These are phyloP conservation scores for Agrotis clavis DNA, from an alignment of 2,888 invertebrate genomes.

Conservation along the genomic window DNA sequence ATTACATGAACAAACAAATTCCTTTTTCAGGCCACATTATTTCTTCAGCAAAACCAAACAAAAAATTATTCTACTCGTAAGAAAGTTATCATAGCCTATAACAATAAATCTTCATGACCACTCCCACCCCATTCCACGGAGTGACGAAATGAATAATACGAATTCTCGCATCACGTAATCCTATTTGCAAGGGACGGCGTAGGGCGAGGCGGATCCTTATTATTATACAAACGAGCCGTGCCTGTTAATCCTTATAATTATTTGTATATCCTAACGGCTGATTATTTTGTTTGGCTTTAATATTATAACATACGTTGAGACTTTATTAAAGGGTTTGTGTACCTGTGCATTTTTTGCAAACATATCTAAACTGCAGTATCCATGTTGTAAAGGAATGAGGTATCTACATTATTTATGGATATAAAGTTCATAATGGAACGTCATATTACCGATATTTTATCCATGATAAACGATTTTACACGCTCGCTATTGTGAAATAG, in stretches of 20 bases:
- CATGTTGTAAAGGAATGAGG: background rate
- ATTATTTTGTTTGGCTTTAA: constrained; percentile 44
- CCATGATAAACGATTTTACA: constrained; percentile 24
- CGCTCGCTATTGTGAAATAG: constrained; percentile 39
- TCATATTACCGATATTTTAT: constrained; percentile 26
- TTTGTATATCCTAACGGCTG: constrained; percentile 49
- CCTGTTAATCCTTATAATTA: constrained; percentile 58
- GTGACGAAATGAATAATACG: constrained; percentile 67
- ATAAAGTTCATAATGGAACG: constrained; percentile 6
- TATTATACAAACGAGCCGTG: constrained; percentile 56
- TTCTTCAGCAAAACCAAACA: constrained; percentile 22
- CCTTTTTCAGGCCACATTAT: constrained; percentile 8
- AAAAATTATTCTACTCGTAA: constrained; percentile 22
- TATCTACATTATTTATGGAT: background rate
- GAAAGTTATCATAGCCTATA: constrained; percentile 51
- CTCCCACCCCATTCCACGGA: constrained; percentile 44
- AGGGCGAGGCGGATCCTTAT: constrained; percentile 38
- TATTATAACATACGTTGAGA: constrained; percentile 22
- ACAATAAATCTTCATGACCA: constrained; percentile 58
- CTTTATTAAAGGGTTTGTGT: background rate
- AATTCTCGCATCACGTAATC: constrained; percentile 65
- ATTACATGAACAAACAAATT: constrained; percentile 7
- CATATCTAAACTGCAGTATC: background rate
- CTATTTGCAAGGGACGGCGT: constrained; percentile 62
- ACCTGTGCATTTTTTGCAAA: background rate